Base-by-base conservation (phyloP, 2,888 invertebrate genomes). In the Crepidodera aurea region DNA sequence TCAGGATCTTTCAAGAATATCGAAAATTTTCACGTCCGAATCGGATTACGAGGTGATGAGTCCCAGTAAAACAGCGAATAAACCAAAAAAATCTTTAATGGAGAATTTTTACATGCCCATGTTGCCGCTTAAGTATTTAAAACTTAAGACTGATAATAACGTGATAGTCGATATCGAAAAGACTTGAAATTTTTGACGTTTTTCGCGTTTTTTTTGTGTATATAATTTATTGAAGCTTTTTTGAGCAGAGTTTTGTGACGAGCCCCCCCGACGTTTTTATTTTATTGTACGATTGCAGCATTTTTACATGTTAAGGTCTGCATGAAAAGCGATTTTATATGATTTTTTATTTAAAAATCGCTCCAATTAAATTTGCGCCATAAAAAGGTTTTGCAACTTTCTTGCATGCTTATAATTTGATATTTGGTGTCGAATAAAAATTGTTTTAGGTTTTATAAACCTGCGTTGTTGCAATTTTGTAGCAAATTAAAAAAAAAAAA, bases 1-100 rank as follows among this genome's bases (percentile, higher is more conserved):
- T 54, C 78, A 78, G 69, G 79, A 79, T 67, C 66, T 78, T 22
- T 73, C 76, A 12, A 73, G 77, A 66, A 75, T 79, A 48, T 79
- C 79, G 3, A 78, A 78, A 65, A 77, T 75, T 4, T 78, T 79
- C 66, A 75, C 74, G 1, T 59, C 71, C 1, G 76, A 78, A 50
- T 73, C 75, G 1, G 79, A 79, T 16, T 79, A 79, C 54, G 79
- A 78, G 56, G 75, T 79, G 6, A 80, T 79, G 79, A 77, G 74
- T 27, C 77, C 79, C 10, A 72, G 67, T n/a, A 76, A 74, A 64
- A 67, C 66, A 18, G 8, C 60, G 12, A 70, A 70, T 1, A 72
- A 69, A 53, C 67, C 72, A 12, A 68, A 67, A 55, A 71, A 70
- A 44, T 40, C 60, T 22, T 46, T 67, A 5, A 60, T 67, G 1